phyloP scores from a whole-genome alignment of 2,113 vertebrate genomes.

The Hypomesus transpacificus region DNA sequence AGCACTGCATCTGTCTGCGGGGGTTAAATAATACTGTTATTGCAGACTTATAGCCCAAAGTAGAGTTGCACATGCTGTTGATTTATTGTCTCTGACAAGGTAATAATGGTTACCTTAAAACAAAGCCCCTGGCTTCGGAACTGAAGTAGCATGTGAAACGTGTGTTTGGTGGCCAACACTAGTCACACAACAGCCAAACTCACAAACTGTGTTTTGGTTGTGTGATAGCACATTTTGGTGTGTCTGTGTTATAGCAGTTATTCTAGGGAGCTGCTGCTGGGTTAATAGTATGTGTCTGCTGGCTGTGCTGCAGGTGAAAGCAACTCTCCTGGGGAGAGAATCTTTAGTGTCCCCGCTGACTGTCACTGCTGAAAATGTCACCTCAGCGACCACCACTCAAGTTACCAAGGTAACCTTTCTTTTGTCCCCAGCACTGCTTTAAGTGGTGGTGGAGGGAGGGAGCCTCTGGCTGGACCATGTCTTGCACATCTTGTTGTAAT shows the following conservation, averaged over 20 bases:
- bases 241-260: background rate
- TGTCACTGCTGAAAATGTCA: conserved; percentile 85
- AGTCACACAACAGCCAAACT: background rate
- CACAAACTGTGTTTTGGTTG: background rate
- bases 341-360: conserved; percentile 63
- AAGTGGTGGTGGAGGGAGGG: background rate
- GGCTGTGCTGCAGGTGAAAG: conserved; percentile 61
- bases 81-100: background rate
- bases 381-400: conserved; percentile 96
- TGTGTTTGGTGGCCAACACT: background rate
- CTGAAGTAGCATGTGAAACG: background rate
- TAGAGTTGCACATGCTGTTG: background rate
- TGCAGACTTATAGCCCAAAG: background rate
- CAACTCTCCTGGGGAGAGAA: conserved; percentile 50
- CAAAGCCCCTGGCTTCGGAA: background rate
- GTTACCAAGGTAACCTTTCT: conserved; percentile 87
- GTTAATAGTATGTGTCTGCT: conserved; percentile 9
- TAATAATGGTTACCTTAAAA: conserved; percentile 2
- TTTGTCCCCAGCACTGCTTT: conserved; percentile 19
- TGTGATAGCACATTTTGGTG: background rate
- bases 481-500: no score
- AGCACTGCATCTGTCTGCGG: background rate
- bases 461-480: background rate
- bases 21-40: background rate
- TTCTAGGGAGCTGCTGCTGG: background rate